Percentiles rank a stretch among this genome's conserved stretches.
Evolutionary conservation across 2,888 invertebrate species (phyloP).

Genomic region (Drosophila kokeensis): DNA sequence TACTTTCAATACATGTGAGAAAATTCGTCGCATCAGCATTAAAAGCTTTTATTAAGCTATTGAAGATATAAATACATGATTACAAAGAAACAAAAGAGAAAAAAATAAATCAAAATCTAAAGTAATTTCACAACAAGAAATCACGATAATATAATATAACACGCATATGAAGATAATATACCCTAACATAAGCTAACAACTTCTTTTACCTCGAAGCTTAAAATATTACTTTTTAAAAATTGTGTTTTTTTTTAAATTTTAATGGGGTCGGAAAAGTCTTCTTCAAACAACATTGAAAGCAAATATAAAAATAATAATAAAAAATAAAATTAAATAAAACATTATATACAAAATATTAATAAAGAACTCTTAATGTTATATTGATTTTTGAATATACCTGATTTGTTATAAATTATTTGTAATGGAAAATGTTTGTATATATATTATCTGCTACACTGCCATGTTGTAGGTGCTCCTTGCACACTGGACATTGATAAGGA

Average conservation of each 20-base stretch:
- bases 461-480: slow-evolving; percentile 55
- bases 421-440: neutral
- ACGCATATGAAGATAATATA: no score
- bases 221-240: neutral
- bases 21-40: neutral
- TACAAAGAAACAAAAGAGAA: neutral
- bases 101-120: neutral
- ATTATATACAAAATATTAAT: no score
- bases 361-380: no score
- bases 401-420: no score
- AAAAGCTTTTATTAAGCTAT: neutral
- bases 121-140: neutral
- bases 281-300: no score
- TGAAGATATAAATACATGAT: neutral
- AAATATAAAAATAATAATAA: no score
- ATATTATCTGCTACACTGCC: neutral
- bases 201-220: neutral
- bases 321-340: no score
- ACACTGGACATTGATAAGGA: slow-evolving; percentile 72
- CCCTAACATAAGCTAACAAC: neutral
- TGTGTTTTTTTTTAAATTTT: neutral
- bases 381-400: no score
- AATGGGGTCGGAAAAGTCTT: no score
- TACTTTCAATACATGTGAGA: neutral
- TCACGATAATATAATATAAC: neutral